Percentiles rank a stretch among this genome's conserved stretches.
Evolutionary conservation across 2,113 vertebrate species (phyloP).

Genomic region (Rhinogobius similis): DNA sequence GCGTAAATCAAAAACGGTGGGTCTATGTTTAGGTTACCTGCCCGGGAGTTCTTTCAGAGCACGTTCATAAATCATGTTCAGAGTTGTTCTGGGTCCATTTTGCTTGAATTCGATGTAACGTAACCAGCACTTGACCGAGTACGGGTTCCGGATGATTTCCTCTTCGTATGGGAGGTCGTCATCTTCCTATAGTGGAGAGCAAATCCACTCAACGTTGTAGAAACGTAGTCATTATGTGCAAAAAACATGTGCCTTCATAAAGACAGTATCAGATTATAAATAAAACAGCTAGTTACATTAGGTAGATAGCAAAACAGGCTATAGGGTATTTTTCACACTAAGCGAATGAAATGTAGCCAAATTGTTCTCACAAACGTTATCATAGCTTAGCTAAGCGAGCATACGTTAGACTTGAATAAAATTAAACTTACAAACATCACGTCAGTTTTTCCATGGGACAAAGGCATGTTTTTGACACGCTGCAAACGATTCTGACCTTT

Average conservation of each 20-base stretch:
- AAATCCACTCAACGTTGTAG: background rate
- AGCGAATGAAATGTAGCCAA: too few relatives aligned
- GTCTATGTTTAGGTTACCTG: conserved; percentile 72
- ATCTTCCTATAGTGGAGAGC: conserved; percentile 79
- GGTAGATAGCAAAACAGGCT: background rate
- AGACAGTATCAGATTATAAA: background rate
- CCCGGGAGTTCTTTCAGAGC: conserved; percentile 90
- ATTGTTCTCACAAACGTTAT: background rate
- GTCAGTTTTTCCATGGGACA: conserved; percentile 62
- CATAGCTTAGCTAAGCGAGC: background rate
- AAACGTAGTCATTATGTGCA: background rate
- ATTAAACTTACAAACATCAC: conserved; percentile 76
- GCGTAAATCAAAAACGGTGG: background rate
- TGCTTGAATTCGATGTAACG: conserved; percentile 91
- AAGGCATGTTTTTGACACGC: conserved; percentile 57
- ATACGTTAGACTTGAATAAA: background rate
- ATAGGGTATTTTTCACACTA: too few relatives aligned
- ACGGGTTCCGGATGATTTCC: conserved; percentile 92
- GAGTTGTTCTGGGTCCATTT: conserved; percentile 76
- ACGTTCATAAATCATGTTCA: conserved; percentile 90
- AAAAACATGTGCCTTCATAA: background rate
- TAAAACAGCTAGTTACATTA: background rate
- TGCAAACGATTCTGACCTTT: background rate
- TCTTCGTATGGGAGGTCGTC: conserved; percentile 93
- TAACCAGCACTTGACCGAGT: conserved; percentile 93